Percentiles rank a stretch among this genome's conserved stretches.
Conservation (phyloP, 2,888 invertebrate species). For the Ferdinandea cuprea region DNA sequence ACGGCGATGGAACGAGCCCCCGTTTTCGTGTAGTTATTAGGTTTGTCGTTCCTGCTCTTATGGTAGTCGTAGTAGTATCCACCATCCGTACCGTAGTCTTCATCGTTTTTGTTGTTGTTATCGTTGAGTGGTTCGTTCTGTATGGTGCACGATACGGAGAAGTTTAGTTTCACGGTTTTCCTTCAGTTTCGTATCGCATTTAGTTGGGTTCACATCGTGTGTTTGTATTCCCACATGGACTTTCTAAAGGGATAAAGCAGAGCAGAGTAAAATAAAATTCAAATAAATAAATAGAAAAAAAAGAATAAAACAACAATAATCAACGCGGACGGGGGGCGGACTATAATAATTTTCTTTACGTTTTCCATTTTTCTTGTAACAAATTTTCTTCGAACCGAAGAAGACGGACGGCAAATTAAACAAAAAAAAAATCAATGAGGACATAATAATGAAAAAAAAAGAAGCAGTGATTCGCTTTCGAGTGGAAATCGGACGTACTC, state of each 20-base stretch:
- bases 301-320: constrained; percentile 38
- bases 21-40: constrained; percentile 64
- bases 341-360: constrained; percentile 37
- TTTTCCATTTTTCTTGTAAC: constrained; percentile 35
- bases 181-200: constrained; percentile 83
- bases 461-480: constrained; percentile 31
- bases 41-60: constrained; percentile 54
- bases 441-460: constrained; percentile 17
- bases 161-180: constrained; percentile 76
- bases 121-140: constrained; percentile 67
- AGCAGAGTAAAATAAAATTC: constrained; percentile 55
- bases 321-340: constrained; percentile 38
- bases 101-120: constrained; percentile 70
- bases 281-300: constrained; percentile 12
- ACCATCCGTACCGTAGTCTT: constrained; percentile 34
- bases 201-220: constrained; percentile 82
- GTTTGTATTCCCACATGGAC: constrained; percentile 59
- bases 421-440: constrained; percentile 66
- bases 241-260: constrained; percentile 59
- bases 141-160: constrained; percentile 64
- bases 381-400: constrained; percentile 14
- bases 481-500: constrained; percentile 23
- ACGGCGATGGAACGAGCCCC: constrained; percentile 64
- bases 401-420: constrained; percentile 13
- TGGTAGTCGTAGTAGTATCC: constrained; percentile 38